A percentile compares a stretch with the other conserved stretches of the same genome.
These are phyloP conservation scores for Macaca fascicularis DNA, from an alignment of 2,113 vertebrate species.

Conservation along the genomic window T2T-MFA8v1.1 NC_088395.1:130965501-130966000, in stretches of 20 bases:
- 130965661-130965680: not conserved
- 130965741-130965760: constrained; percentile 9
- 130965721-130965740: constrained; percentile 4
- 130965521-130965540: constrained; percentile 21
- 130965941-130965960: not conserved
- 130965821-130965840: not conserved
- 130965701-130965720: not conserved
- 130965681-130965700: not conserved
- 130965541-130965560: constrained; percentile 42
- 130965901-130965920: not conserved
- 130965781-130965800: not conserved
- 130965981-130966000: not conserved
- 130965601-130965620: not conserved
- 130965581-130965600: constrained; percentile 16
- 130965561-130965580: constrained; percentile 18
- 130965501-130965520: constrained; percentile 43
- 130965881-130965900: not conserved
- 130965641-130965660: not conserved
- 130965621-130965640: constrained; percentile 39
- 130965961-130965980: not conserved
- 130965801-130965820: not conserved
- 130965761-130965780: not conserved
- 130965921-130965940: not conserved
- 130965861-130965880: not conserved
- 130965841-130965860: not conserved